phyloP scores from a whole-genome alignment of 2,888 invertebrate genomes.

The Hybos culiciformis region DNA sequence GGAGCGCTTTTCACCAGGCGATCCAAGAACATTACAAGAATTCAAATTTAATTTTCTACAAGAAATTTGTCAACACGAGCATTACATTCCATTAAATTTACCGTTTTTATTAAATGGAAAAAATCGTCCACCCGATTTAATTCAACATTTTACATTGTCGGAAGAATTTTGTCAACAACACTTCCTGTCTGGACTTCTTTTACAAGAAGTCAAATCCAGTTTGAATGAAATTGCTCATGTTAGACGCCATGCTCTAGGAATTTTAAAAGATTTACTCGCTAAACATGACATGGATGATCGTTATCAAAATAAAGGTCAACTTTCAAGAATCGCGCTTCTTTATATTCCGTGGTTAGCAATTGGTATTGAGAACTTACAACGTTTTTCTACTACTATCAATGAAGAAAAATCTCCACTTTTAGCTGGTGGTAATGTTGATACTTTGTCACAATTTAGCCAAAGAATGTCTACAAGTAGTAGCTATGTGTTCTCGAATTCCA shows the following conservation, averaged over 20 bases:
- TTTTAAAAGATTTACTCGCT: constrained; percentile 73
- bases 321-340: constrained; percentile 71
- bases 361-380: constrained; percentile 73
- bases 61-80: constrained; percentile 86
- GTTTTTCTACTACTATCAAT: constrained; percentile 43
- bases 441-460: constrained; percentile 30
- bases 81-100: constrained; percentile 84
- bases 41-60: constrained; percentile 86
- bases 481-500: constrained; percentile 41
- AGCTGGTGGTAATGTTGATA: constrained; percentile 31
- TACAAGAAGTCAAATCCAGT: constrained; percentile 78
- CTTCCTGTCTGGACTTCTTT: constrained; percentile 73
- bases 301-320: constrained; percentile 65
- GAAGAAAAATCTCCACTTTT: constrained; percentile 21
- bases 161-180: constrained; percentile 85
- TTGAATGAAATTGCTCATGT: constrained; percentile 75
- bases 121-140: constrained; percentile 37
- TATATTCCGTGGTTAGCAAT: constrained; percentile 87
- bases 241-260: constrained; percentile 63
- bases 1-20: constrained; percentile 71
- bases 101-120: constrained; percentile 49
- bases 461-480: constrained; percentile 45
- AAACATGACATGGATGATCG: constrained; percentile 92
- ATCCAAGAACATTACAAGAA: constrained; percentile 67
- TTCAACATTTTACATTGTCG: constrained; percentile 49